Evolutionary conservation across 2,113 vertebrate species (phyloP), one percentile per base, ranked within the genome.

Genomic region (Tamias sibiricus): DNA sequence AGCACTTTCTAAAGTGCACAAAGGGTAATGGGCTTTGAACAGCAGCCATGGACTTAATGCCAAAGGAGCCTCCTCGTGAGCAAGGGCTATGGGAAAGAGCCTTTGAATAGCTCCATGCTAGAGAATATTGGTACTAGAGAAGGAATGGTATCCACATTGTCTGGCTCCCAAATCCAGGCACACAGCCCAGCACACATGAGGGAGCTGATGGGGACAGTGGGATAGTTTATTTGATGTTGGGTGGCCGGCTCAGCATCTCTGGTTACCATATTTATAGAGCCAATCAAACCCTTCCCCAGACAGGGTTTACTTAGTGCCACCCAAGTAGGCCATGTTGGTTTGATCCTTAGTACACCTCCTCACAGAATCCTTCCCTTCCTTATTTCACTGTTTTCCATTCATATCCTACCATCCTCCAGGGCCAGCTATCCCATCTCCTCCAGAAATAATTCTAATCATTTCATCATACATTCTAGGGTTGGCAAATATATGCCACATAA

Each of bases 261-360:
- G 91, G 66, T 52, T 35, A 81, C 87, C 91, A 30, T 52, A 71
- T 83, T 79, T 66, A 52, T 69, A 81, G 89, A 92, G 62, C 71
- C 64, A 28, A 54, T 92, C 90, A 64, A 62, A 85, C 30, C 22
- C 30, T 92, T n/a, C 79, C 89, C 52, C 26, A 85, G 71, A n/a
- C n/a, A 87, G 59, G 32, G 7, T 82, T 66, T 92, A 68, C 69
- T 96, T 69, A 83, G 16, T 62, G 62, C 84, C 95, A 86, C 88
- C 59, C 68, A 85, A 47, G 68, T 14, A 49, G 88, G 26, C 37
- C 44, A 32, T n/a, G 14, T 32, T 92, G 57, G 26, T 59, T 92
- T 95, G 37, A 44, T 83, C 35, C 49, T 84, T 87, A n/a, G 76
- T 19, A 77, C 54, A 90, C 59, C 54, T 47, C 71, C 47, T 84